These are phyloP conservation scores for Nasonia oneida DNA, from an alignment of 2,888 invertebrate species.

Conservation along the genomic window DNA sequence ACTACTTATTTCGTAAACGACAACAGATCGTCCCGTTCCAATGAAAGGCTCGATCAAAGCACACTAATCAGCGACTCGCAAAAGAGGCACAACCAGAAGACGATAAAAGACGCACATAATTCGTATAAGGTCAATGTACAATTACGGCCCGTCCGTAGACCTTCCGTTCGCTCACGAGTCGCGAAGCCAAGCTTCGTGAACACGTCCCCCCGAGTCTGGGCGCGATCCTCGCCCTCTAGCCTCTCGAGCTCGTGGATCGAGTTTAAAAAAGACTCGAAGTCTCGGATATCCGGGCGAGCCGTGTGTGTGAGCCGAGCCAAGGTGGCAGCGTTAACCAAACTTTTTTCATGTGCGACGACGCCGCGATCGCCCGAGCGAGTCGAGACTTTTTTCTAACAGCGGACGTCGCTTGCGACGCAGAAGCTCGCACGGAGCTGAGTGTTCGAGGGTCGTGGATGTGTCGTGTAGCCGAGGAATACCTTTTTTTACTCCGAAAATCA, in stretches of 20 bases:
- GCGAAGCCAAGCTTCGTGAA: too few species aligned
- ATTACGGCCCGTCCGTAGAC: slow-evolving; percentile 13
- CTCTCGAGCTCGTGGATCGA: neutral
- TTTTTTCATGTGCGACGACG: slow-evolving; percentile 68
- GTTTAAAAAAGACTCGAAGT: neutral
- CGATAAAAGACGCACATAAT: slow-evolving; percentile 55
- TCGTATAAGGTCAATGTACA: slow-evolving; percentile 58
- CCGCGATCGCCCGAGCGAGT: neutral
- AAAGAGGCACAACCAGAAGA: neutral
- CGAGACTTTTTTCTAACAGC: neutral
- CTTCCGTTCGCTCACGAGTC: neutral
- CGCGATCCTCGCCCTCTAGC: neutral
- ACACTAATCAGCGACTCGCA: neutral
- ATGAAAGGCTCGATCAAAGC: neutral
- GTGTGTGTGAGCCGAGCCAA: slow-evolving; percentile 69
- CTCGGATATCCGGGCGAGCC: neutral
- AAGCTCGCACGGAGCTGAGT: neutral
- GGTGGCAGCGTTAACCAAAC: slow-evolving; percentile 79
- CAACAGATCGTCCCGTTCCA: neutral
- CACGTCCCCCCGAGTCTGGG: neutral
- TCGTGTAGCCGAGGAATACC: slow-evolving; percentile 66
- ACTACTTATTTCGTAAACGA: neutral
- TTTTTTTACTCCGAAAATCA: slow-evolving; percentile 77
- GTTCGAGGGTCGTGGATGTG: neutral
- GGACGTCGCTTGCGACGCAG: neutral